Base-by-base conservation (phyloP, 1,140 invertebrate genomes). In the Diploscapter pachys region DNA sequence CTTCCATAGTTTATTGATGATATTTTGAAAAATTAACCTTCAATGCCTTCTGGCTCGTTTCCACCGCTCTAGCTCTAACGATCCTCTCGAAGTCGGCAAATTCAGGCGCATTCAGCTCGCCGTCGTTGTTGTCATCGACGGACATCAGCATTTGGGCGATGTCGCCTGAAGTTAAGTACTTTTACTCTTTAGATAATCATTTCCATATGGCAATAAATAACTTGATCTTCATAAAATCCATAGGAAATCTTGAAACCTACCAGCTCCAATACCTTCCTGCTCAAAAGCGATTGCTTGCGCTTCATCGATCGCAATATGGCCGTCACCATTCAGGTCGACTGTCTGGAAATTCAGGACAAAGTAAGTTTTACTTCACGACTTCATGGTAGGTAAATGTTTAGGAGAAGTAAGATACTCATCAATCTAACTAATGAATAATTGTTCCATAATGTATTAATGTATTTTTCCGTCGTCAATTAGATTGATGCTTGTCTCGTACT, bases 241-340 rank as follows among this genome's bases (percentile, higher is more conserved):
- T 31, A 31, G 31, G 31, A 31, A 31, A 31, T 59, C 31, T 2
- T 9, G 13, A 13, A 11, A 59, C 57, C 48, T 52, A 68, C 66
- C 82, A 4, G 81, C 79, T 59, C 81, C 82, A 62, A 84, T 84
- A 48, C 83, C 83, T 76, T 84, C 83, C 65, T 84, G 83, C 65
- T 84, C 84, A 66, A 86, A 85, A 50, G 81, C 81, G 59, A 82
- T 81, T 53, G 79, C 73, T 63, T 86, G 84, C n/a, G 83, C 83
- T 70, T 84, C 83, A n/a, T 76, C 80, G 13, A 84, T 54, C 50
- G 86, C 78, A 67, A 84, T 84, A 55, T 83, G 82, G 2, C 84
- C 84, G 62, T 84, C 82, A 64, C 82, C 80, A 67, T 84, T 81
- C 11, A 62, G 11, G 68, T 84, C 82, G 6, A 78, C 82, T 8